Evolutionary conservation across 2,797 vertebrate species (phyloP).

Genomic region (Adrianichthys oophorus): DNA sequence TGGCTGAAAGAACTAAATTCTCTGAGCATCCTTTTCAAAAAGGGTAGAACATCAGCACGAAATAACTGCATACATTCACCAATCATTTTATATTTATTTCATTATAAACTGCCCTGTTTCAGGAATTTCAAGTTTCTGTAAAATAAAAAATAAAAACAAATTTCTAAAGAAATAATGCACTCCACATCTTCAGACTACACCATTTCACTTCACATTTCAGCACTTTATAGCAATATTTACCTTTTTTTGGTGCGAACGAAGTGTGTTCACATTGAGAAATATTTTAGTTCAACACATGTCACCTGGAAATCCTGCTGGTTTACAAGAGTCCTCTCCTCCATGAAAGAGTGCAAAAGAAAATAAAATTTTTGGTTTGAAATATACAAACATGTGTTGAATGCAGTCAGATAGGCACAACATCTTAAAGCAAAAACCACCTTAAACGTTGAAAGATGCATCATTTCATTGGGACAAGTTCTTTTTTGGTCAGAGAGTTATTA

Average conservation of each 20-base stretch:
- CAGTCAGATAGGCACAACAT: too few relatives aligned
- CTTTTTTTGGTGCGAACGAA: not conserved
- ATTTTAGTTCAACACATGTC: too few relatives aligned
- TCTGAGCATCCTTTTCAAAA: slow-evolving; percentile 9
- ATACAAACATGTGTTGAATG: too few relatives aligned
- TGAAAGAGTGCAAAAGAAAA: too few relatives aligned
- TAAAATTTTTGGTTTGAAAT: too few relatives aligned
- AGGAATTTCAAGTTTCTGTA: slow-evolving; percentile 1
- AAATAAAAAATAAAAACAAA: slow-evolving; percentile 1
- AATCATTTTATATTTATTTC: slow-evolving; percentile 23
- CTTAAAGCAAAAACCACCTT: too few relatives aligned
- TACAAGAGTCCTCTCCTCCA: too few relatives aligned
- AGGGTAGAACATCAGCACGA: slow-evolving; percentile 10
- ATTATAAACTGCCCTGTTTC: slow-evolving; percentile 14
- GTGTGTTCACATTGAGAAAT: too few relatives aligned
- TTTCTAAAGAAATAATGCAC: slow-evolving; percentile 6
- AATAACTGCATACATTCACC: slow-evolving; percentile 16
- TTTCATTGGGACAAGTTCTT: too few relatives aligned
- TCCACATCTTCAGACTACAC: slow-evolving; percentile 4
- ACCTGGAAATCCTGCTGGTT: too few relatives aligned
- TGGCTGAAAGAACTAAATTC: slow-evolving; percentile 7
- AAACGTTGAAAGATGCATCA: too few relatives aligned
- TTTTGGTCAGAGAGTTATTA: too few relatives aligned
- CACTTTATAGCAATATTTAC: not conserved
- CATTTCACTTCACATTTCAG: not conserved